Evolutionary conservation across 2,113 vertebrate species (phyloP), one percentile per base, ranked within the genome.

Genomic region (Nothoprocta perdicaria): DNA sequence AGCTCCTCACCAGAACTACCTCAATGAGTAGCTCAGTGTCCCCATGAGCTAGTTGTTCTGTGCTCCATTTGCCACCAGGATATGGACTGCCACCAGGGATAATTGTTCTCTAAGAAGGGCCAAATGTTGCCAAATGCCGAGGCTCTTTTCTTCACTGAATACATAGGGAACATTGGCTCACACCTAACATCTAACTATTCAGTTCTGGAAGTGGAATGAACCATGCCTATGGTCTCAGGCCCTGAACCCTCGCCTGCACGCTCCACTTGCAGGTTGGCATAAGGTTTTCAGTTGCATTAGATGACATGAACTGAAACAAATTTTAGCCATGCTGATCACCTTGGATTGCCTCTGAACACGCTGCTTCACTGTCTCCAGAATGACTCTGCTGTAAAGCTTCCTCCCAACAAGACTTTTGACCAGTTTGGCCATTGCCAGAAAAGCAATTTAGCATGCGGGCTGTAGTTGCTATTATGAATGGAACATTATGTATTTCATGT

Each of bases 401-500:
- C 27, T 66, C 50, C 67, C 61, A 40, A 26, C 14, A 45, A 55
- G 23, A n/a, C 40, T 87, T 67, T 58, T 8, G 27, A 23, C 23
- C 14, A 4, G 58, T n/a, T 79, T 71, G 74, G 45, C 41, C 46
- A 29, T 52, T 74, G 57, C 58, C 46, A 76, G 67, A 63, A 69
- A 27, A 92, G 22, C 50, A 65, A 15, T 77, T 89, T 52, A 65
- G 81, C 82, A 38, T 62, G 58, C 1, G 50, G 2, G 14, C 79
- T 67, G 93, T 27, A 3, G 10, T 9, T 86, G 71, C 62, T 84
- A 4, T 78, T 66, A 90, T 53, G 71, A 77, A 29, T 18, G 9
- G 41, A 89, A 57, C 75, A 35, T 83, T 92, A 86, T 89, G 84
- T 69, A 82, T 94, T 93, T 91, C 1, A 18, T 81, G 81, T 89